Conservation (phyloP, 2,113 vertebrate species). For the Etheostoma spectabile region DNA sequence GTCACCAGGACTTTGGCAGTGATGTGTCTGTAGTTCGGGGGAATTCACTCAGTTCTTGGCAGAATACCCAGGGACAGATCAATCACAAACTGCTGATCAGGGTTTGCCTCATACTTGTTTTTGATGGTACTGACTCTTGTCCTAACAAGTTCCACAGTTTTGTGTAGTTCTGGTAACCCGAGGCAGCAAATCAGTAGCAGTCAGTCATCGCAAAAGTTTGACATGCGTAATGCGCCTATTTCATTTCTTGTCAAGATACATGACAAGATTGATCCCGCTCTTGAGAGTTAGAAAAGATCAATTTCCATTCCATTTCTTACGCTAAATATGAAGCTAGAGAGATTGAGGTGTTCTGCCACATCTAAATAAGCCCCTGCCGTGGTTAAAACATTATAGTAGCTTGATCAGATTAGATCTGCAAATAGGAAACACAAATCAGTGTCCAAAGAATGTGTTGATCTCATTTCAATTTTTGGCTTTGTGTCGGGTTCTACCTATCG, state of each 20-base stretch:
- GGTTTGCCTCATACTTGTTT: conserved; percentile 48
- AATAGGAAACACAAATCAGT: not conserved
- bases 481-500: conserved; percentile 6
- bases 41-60: conserved; percentile 60
- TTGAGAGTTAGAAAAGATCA: not conserved
- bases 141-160: conserved; percentile 23
- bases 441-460: not conserved
- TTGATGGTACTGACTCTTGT: conserved; percentile 21
- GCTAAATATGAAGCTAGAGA: not conserved
- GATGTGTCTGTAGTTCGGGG: conserved; percentile 20
- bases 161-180: conserved; percentile 21
- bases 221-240: not conserved
- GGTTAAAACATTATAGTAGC: not conserved
- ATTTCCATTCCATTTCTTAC: not conserved
- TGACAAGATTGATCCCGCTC: not conserved
- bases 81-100: conserved; percentile 46
- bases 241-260: not conserved
- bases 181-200: conserved; percentile 39
- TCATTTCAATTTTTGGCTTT: conserved; percentile 15
- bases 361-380: conserved; percentile 12
- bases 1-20: conserved; percentile 62
- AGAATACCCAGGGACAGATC: conserved; percentile 46
- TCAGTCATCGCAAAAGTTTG: not conserved
- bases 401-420: not conserved
- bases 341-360: not conserved